Base-by-base conservation (phyloP, 2,797 vertebrate genomes). In the Paramormyrops hopkinsi region DNA sequence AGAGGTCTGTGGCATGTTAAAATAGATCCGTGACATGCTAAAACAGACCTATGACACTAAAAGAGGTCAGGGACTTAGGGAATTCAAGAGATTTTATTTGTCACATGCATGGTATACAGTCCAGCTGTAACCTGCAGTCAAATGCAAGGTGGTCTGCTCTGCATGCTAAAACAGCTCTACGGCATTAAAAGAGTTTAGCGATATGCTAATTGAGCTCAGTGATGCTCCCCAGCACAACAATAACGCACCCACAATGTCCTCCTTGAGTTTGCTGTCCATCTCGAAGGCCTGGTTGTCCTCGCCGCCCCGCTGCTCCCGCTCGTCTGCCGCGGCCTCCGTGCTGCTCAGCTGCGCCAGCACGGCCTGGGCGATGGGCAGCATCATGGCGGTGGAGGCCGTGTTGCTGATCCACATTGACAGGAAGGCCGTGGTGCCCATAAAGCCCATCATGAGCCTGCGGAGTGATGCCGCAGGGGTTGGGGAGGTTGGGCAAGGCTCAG, bases 381-480 rank as follows among this genome's bases (percentile, higher is more conserved):
- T 99, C 98, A 99, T 99, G 94, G 98, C 98, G 0, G 98, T 96
- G 83, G 97, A 98, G 93, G 98, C 98, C 0, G 97, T 98, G 93
- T 99, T 99, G 94, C 97, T 99, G 94, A 99, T 98, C 98, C 98
- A 99, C 98, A 99, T 99, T 1, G 98, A 99, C 89, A 99, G 95
- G 94, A 99, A 98, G 50, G 98, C 94, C 0, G 98, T 97, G 91
- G 98, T 96, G 0, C 88, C 0, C 98, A 99, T 99, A 95, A 99
- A 98, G 6, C 98, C 98, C 89, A 99, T 94, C 94, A 99, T 95
- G 11, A 99, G 94, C 19, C 98, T 99, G 90, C 0, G n/a, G 37
- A 33, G 7, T 41, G 17, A 48, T 9, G 11, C 7, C n/a, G 46
- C 65, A 41, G 44, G 11, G 69, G 12, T 7, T 51, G 2, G 25